A percentile compares a stretch with the other conserved stretches of the same genome.
These are phyloP conservation scores for Oxyteleia sp. DNA, from an alignment of 2,888 invertebrate species.

Conservation along the genomic window DNA sequence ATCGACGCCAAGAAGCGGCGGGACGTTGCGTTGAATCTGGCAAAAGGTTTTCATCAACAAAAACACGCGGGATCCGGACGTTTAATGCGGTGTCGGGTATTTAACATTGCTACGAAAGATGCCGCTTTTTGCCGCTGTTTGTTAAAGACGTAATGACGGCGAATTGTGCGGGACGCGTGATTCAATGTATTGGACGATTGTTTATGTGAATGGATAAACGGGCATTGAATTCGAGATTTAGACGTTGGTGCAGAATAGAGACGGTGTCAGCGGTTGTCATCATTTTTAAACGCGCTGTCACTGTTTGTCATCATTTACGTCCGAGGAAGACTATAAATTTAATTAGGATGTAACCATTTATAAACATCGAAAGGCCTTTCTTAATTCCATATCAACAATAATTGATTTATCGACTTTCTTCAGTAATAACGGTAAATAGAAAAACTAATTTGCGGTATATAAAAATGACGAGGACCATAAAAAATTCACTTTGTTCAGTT, in stretches of 20 bases:
- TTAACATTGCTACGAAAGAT: conserved; percentile 59
- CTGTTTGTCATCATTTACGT: conserved; percentile 26
- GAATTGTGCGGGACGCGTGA: conserved; percentile 26
- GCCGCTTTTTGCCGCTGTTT: conserved; percentile 48
- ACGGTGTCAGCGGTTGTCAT: conserved; percentile 20
- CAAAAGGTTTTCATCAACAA: conserved; percentile 68
- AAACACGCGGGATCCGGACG: conserved; percentile 58
- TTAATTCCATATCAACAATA: not conserved
- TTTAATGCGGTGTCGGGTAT: conserved; percentile 63
- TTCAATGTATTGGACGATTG: conserved; percentile 23
- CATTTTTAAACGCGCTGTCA: conserved; percentile 28
- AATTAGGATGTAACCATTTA: not conserved
- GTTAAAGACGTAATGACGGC: conserved; percentile 50
- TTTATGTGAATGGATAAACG: conserved; percentile 35
- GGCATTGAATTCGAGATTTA: conserved; percentile 40
- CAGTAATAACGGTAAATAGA: not conserved
- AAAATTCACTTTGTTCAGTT: conserved; percentile 17
- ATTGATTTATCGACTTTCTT: conserved; percentile 13
- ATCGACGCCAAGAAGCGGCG: conserved; percentile 68
- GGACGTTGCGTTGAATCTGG: conserved; percentile 59
- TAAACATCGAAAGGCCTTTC: not conserved
- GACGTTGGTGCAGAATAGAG: conserved; percentile 5
- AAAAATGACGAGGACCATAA: not conserved
- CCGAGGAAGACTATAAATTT: not conserved
- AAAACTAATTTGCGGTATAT: not conserved